These are phyloP conservation scores for Gryllus bimaculatus DNA, from an alignment of 1,140 invertebrate genomes.

Conservation along the genomic window DNA sequence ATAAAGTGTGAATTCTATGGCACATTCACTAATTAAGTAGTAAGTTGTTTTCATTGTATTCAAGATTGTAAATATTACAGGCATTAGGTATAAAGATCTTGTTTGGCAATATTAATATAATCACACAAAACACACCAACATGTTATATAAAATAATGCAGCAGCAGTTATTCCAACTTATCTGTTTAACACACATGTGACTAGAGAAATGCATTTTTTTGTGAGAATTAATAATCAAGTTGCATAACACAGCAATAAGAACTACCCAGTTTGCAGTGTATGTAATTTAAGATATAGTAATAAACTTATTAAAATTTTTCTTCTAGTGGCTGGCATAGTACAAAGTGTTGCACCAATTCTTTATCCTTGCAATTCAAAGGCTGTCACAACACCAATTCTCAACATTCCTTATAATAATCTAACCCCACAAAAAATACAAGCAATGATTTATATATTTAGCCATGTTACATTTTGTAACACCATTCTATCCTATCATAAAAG, in stretches of 20 bases:
- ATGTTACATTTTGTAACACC: neutral
- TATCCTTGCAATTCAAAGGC: neutral
- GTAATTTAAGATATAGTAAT: neutral
- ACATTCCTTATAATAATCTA: neutral
- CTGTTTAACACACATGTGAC: neutral
- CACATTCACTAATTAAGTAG: neutral
- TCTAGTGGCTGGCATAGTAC: neutral
- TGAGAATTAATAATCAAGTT: neutral
- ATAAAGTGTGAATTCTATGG: neutral
- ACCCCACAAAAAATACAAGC: neutral
- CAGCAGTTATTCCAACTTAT: neutral
- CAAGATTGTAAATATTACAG: neutral
- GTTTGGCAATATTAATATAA: neutral
- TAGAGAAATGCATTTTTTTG: neutral
- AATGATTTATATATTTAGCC: neutral
- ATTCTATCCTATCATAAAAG: neutral
- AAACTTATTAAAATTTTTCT: neutral
- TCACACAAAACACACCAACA: slow-evolving; percentile 4
- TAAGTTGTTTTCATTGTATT: neutral
- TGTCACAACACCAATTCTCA: neutral
- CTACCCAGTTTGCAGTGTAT: neutral
- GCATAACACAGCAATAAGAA: neutral
- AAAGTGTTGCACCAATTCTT: neutral
- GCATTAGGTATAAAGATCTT: neutral
- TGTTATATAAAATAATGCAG: neutral